Conservation (phyloP, 2,113 vertebrate genomes). For the Rhabdornis inornatus region DNA sequence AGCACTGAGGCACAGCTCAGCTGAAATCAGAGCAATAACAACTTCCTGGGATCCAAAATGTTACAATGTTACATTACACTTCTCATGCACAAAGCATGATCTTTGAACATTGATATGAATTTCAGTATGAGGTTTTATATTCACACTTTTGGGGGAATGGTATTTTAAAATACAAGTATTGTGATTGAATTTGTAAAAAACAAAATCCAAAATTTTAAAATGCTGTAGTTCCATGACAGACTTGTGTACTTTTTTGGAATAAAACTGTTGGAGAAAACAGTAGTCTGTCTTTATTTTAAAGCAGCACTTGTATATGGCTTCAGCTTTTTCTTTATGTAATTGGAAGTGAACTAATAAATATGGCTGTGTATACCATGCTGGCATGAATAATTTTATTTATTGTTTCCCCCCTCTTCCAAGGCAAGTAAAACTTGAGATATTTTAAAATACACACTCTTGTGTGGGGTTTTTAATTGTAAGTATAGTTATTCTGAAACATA, state of each 20-base stretch:
- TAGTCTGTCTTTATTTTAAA: conserved; percentile 65
- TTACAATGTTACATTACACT: neutral
- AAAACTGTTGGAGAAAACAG: conserved; percentile 72
- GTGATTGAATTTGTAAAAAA: conserved; percentile 63
- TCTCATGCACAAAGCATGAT: conserved; percentile 43
- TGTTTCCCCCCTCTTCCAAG: neutral
- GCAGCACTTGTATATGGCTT: conserved; percentile 54
- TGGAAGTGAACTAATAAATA: conserved; percentile 37
- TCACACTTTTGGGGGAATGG: conserved; percentile 33
- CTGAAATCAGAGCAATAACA: conserved; percentile 44
- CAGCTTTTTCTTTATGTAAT: conserved; percentile 49
- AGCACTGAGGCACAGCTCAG: conserved; percentile 28
- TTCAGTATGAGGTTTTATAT: conserved; percentile 62
- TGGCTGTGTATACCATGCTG: neutral
- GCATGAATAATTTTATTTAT: conserved; percentile 6
- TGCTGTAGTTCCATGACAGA: conserved; percentile 73
- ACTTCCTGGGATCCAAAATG: neutral
- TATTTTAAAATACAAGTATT: conserved; percentile 62
- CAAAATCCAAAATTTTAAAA: conserved; percentile 27
- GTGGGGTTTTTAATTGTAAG: neutral
- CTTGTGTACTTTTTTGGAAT: conserved; percentile 79
- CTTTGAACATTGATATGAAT: conserved; percentile 42
- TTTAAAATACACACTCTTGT: neutral
- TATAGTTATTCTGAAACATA: neutral
- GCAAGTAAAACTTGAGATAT: neutral